Percentiles rank a stretch among this genome's conserved stretches.
These are phyloP conservation scores for Agelaius tricolor DNA, from an alignment of 2,113 vertebrate genomes.

Conservation along the genomic window DNA sequence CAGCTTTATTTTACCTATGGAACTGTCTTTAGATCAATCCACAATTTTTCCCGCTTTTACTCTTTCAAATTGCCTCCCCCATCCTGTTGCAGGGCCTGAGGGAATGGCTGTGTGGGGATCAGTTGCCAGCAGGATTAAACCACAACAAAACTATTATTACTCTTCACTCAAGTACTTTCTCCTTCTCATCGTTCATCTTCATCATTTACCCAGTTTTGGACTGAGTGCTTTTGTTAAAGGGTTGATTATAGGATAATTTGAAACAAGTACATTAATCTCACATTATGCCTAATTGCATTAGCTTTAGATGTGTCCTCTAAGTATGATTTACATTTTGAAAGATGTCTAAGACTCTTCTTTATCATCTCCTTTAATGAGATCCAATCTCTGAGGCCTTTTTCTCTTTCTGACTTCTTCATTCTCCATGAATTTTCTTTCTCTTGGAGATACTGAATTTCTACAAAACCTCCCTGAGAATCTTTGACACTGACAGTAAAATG, in stretches of 20 bases:
- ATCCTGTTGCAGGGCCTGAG: background rate
- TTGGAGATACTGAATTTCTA: background rate
- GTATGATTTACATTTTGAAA: conserved; percentile 42
- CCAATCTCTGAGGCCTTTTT: background rate
- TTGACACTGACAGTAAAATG: background rate
- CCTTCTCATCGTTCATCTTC: background rate
- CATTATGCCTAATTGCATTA: conserved; percentile 48
- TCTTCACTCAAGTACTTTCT: background rate
- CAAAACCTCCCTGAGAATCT: background rate
- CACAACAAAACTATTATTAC: background rate
- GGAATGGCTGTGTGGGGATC: background rate
- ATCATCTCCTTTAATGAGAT: background rate
- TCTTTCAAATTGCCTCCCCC: background rate
- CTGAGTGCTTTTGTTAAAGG: background rate
- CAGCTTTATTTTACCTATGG: background rate
- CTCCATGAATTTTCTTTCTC: background rate
- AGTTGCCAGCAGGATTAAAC: background rate
- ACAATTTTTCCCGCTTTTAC: background rate
- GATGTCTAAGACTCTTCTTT: background rate
- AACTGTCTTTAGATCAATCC: background rate
- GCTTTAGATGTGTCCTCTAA: conserved; percentile 34
- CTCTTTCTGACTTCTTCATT: background rate
- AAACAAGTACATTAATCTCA: conserved; percentile 42
- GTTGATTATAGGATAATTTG: conserved; percentile 40
- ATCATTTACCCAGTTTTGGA: background rate